Conservation (phyloP, 2,113 vertebrate genomes). For the Nerophis ophidion region DNA sequence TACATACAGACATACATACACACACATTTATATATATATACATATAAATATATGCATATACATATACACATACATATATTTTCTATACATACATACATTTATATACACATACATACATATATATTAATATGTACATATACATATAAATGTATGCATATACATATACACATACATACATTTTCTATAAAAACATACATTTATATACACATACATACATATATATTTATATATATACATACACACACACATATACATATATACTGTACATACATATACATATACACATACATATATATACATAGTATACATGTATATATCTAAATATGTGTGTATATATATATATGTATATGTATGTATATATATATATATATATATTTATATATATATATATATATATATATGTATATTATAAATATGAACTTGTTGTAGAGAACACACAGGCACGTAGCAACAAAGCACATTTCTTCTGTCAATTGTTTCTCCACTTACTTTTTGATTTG, state of each 20-base stretch:
- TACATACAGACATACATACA: no score
- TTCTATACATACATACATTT: slow-evolving; percentile 38
- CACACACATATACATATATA: no score
- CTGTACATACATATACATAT: not conserved
- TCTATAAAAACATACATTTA: no score
- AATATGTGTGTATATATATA: slow-evolving; percentile 12
- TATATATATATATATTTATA: slow-evolving; percentile 52
- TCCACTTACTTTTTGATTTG: slow-evolving; percentile 58
- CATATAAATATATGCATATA: no score
- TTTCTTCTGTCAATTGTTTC: slow-evolving; percentile 70
- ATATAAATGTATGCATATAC: slow-evolving; percentile 60
- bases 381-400: slow-evolving; percentile 69
- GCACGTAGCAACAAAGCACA: slow-evolving; percentile 65
- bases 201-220: no score
- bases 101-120: no score
- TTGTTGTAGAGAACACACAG: slow-evolving; percentile 68
- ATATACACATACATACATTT: slow-evolving; percentile 43
- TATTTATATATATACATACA: no score
- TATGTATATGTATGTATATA: slow-evolving; percentile 62
- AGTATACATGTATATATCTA: no score
- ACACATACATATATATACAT: slow-evolving; percentile 53
- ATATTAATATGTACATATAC: slow-evolving; percentile 55
- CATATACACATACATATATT: no score
- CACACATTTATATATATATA: no score
- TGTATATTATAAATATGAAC: slow-evolving; percentile 40